Conservation (phyloP, 2,797 vertebrate genomes). For the Microchirus variegatus region DNA sequence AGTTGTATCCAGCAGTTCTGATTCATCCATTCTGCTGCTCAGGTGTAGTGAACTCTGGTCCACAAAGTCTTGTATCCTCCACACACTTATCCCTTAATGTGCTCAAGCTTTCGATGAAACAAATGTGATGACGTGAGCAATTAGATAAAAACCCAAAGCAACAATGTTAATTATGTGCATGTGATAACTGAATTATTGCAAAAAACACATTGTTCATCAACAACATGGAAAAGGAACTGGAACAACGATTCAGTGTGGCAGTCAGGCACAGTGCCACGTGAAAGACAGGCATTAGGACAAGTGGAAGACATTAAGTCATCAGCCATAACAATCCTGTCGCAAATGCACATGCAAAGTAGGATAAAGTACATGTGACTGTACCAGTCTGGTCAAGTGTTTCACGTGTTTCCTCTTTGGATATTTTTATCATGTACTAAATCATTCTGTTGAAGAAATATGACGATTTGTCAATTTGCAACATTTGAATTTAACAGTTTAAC, state of each 20-base stretch:
- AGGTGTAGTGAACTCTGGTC: conserved; percentile 47
- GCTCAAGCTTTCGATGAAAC: conserved; percentile 53
- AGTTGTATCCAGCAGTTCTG: conserved; percentile 67
- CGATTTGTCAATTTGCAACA: too few species aligned
- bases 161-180: conserved; percentile 50
- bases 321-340: conserved; percentile 78
- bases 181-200: conserved; percentile 42
- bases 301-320: conserved; percentile 80
- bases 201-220: conserved; percentile 43
- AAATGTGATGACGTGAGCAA: conserved; percentile 42
- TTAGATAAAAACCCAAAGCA: conserved; percentile 38
- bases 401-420: too few species aligned
- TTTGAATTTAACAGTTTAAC: too few species aligned
- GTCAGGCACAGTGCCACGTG: conserved; percentile 77
- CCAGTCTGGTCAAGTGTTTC: too few species aligned
- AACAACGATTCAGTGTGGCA: conserved; percentile 61
- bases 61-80: conserved; percentile 19
- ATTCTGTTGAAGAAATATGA: too few species aligned
- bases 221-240: conserved; percentile 64
- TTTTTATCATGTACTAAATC: too few species aligned
- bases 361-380: too few species aligned
- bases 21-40: conserved; percentile 53
- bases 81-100: conserved; percentile 13
- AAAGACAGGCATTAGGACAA: conserved; percentile 78
- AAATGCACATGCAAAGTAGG: conserved; percentile 12